Evolutionary conservation across 2,888 invertebrate species (phyloP).

Genomic region (Phengaris arion): DNA sequence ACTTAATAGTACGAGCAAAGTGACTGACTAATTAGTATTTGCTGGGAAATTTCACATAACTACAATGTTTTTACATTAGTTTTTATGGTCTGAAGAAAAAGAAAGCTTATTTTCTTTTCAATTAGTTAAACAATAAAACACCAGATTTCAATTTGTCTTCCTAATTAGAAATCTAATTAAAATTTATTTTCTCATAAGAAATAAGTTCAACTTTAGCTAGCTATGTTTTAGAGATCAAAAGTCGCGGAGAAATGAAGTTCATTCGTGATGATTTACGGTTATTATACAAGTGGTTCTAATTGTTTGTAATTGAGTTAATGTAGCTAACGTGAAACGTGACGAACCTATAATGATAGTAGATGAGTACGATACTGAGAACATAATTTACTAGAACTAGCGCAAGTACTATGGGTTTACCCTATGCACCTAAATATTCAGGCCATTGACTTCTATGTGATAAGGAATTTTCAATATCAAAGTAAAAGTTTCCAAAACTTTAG

Average conservation of each 20-base stretch:
- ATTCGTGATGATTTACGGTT: constrained; percentile 7
- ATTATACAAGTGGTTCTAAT: constrained; percentile 17
- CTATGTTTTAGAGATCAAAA: constrained; percentile 3
- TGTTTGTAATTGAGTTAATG: constrained; percentile 19
- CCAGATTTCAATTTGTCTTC: not conserved
- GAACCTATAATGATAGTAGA: constrained; percentile 13
- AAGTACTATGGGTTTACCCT: too few species aligned
- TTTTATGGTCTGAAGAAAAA: not conserved
- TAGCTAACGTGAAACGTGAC: constrained; percentile 16
- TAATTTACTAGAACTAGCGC: too few species aligned
- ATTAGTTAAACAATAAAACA: not conserved
- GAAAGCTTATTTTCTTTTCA: not conserved
- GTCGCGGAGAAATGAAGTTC: constrained; percentile 1
- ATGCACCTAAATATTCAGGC: too few species aligned
- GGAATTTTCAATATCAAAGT: too few species aligned
- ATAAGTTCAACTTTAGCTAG: not conserved
- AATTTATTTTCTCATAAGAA: not conserved
- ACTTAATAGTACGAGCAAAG: not conserved
- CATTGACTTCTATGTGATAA: too few species aligned
- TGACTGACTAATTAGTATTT: not conserved
- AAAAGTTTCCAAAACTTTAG: too few species aligned
- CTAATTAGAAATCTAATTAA: not conserved
- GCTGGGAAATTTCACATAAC: not conserved
- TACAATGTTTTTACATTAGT: not conserved
- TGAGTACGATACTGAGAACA: not conserved